A percentile compares a stretch with the other conserved stretches of the same genome.
Evolutionary conservation across 2,113 vertebrate genomes (phyloP).

Genomic region (Callipepla squamata): DNA sequence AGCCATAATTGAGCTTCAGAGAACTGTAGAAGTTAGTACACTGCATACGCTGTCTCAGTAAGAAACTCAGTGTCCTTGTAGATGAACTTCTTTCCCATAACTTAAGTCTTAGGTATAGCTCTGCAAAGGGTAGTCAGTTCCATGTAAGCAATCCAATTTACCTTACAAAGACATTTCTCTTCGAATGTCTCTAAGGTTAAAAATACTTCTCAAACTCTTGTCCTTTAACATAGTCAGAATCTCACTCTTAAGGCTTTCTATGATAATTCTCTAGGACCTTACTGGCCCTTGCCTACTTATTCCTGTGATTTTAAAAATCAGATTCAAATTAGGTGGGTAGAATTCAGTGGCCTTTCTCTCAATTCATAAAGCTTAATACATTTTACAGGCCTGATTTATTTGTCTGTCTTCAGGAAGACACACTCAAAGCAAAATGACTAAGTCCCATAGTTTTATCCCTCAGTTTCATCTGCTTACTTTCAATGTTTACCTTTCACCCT

Average conservation of each 20-base stretch:
- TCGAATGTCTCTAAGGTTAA: not conserved
- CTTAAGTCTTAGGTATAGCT: not conserved
- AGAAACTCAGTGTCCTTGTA: not conserved
- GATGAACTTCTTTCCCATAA: not conserved
- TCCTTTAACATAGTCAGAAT: not conserved
- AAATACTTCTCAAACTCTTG: not conserved
- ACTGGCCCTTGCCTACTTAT: not conserved
- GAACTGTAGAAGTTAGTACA: not conserved
- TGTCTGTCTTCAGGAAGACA: not conserved
- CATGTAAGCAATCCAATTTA: not conserved
- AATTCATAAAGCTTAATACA: not conserved
- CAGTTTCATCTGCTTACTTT: not conserved
- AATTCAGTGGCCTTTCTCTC: not conserved
- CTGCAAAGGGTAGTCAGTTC: not conserved
- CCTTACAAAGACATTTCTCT: not conserved
- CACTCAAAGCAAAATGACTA: not conserved
- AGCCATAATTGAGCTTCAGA: not conserved
- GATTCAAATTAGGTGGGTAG: not conserved
- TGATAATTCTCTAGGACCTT: not conserved
- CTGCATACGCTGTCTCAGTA: not conserved
- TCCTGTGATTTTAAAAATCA: not conserved
- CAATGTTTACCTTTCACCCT: not conserved
- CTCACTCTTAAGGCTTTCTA: not conserved
- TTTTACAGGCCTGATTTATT: not conserved
- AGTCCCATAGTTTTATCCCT: not conserved